phyloP scores from a whole-genome alignment of 2,113 vertebrate genomes.

The Dipodomys merriami region DNA sequence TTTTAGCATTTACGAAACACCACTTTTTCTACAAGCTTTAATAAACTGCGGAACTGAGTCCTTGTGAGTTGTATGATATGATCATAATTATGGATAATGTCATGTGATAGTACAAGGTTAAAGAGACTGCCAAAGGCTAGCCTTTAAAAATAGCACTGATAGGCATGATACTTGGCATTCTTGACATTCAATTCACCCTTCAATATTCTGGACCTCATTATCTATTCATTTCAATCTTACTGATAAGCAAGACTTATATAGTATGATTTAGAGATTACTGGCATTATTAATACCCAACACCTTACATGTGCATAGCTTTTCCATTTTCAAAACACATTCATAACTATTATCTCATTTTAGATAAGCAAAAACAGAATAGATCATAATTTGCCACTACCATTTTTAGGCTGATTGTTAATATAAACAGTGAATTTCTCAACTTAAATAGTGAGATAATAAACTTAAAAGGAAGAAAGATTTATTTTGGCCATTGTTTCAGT shows the following conservation, averaged over 20 bases:
- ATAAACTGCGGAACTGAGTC: background rate
- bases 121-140: background rate
- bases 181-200: background rate
- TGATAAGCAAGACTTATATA: background rate
- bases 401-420: background rate
- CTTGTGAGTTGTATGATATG: background rate
- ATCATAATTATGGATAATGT: background rate
- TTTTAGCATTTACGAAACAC: background rate
- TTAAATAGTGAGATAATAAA: background rate
- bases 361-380: conserved; percentile 29
- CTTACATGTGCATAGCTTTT: background rate
- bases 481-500: background rate
- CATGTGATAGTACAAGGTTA: background rate
- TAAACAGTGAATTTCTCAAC: background rate
- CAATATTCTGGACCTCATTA: background rate
- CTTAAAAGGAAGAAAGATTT: background rate
- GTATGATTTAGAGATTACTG: background rate
- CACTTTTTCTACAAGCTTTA: background rate
- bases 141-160: background rate
- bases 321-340: conserved; percentile 20
- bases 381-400: background rate
- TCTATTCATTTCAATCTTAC: background rate
- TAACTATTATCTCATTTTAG: conserved; percentile 10
- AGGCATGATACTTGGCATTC: background rate
- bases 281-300: conserved; percentile 4